A percentile compares a stretch with the other conserved stretches of the same genome.
These are phyloP conservation scores for Cylas formicarius DNA, from an alignment of 1,140 invertebrate species.

Conservation along the genomic window DNA sequence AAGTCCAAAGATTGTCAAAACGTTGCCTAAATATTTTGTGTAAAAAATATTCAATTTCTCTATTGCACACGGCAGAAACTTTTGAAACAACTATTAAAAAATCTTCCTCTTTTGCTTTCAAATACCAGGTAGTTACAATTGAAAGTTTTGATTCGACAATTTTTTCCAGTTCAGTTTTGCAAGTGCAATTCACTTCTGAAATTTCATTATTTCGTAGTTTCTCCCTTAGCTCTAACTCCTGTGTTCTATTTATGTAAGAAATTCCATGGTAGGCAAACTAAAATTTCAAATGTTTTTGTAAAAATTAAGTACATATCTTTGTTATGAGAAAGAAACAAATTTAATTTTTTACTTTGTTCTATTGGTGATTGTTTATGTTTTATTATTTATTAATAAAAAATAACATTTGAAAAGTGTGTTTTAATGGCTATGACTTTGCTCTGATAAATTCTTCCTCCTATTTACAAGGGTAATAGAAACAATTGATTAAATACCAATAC, in stretches of 20 bases:
- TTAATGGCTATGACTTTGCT: too few relatives aligned
- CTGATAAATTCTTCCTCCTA: too few relatives aligned
- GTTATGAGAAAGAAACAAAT: too few relatives aligned
- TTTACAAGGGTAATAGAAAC: too few relatives aligned
- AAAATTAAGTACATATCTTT: too few relatives aligned
- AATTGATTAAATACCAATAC: too few relatives aligned
- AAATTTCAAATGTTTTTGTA: conserved; percentile 30
- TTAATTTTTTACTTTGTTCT: too few relatives aligned
- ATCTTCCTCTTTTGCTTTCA: conserved; percentile 23
- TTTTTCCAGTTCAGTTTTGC: conserved; percentile 18
- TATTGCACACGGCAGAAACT: conserved; percentile 21
- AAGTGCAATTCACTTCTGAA: conserved; percentile 21
- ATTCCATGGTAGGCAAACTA: conserved; percentile 62
- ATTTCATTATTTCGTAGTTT: conserved; percentile 44
- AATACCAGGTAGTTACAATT: conserved; percentile 37
- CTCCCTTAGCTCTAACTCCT: conserved; percentile 45
- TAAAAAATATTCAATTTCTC: conserved; percentile 43
- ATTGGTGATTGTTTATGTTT: too few relatives aligned
- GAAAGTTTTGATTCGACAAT: conserved; percentile 25
- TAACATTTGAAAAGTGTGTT: too few relatives aligned
- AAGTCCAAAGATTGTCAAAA: conserved; percentile 47
- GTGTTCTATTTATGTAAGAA: conserved; percentile 54
- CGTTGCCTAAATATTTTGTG: conserved; percentile 48
- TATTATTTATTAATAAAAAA: too few relatives aligned
- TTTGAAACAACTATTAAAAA: conserved; percentile 21